These are phyloP conservation scores for Heliconius eleuchia DNA, from an alignment of 1,140 invertebrate genomes.

Conservation along the genomic window DNA sequence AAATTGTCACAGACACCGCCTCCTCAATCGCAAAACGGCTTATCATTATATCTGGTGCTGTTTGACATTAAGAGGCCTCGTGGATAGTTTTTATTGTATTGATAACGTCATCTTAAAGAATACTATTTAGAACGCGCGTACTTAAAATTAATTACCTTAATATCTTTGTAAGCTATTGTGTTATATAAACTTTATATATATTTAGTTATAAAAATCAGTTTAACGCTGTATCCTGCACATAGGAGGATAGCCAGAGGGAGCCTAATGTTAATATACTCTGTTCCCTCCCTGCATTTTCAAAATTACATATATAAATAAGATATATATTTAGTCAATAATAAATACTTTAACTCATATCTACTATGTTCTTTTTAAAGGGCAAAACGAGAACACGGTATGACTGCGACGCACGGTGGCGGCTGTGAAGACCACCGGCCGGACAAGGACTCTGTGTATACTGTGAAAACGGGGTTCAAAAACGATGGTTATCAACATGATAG, in stretches of 20 bases:
- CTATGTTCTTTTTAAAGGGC: constrained; percentile 53
- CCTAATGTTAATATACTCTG: too few relatives aligned
- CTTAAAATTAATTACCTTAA: too few relatives aligned
- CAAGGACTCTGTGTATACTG: constrained; percentile 66
- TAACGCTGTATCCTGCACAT: too few relatives aligned
- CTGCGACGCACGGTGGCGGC: constrained; percentile 75
- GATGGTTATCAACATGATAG: constrained; percentile 85
- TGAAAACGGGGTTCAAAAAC: constrained; percentile 83
- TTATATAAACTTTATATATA: too few relatives aligned
- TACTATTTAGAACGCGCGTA: not conserved
- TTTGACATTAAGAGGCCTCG: constrained; percentile 15
- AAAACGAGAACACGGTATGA: constrained; percentile 72
- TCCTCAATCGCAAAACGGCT: constrained; percentile 36
- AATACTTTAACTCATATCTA: not conserved
- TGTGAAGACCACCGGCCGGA: constrained; percentile 75
- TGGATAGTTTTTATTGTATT: constrained; percentile 20
- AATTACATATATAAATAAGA: not conserved
- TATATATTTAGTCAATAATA: not conserved
- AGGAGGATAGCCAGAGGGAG: too few relatives aligned
- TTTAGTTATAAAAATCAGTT: too few relatives aligned
- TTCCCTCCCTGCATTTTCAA: not conserved
- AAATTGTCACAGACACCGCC: constrained; percentile 56
- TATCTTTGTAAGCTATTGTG: too few relatives aligned
- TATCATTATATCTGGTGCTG: constrained; percentile 29
- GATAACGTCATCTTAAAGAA: not conserved